Evolutionary conservation across 2,797 vertebrate genomes (phyloP).

Genomic region (Manis javanica): DNA sequence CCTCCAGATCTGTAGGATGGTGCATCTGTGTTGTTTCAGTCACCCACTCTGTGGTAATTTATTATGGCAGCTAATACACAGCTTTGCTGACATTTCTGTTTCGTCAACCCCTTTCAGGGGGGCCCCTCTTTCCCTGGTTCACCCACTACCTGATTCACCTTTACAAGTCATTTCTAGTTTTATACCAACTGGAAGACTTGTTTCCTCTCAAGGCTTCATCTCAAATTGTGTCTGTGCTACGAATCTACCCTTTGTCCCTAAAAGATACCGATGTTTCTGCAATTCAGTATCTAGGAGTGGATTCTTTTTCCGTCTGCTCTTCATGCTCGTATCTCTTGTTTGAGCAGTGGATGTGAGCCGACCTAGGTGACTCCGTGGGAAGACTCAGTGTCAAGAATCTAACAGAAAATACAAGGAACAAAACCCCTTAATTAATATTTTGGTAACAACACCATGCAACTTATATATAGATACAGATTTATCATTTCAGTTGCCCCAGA

Average conservation of each 20-base stretch:
- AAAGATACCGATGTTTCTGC: neutral
- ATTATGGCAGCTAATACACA: neutral
- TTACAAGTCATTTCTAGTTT: neutral
- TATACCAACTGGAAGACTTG: neutral
- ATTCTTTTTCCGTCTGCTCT: neutral
- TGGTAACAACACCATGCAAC: neutral
- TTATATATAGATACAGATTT: neutral
- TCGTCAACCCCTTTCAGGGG: neutral
- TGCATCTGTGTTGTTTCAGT: neutral
- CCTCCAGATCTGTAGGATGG: neutral
- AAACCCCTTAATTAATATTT: neutral
- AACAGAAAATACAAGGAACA: neutral
- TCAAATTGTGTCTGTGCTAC: neutral
- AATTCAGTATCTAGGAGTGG: neutral
- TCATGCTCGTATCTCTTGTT: neutral
- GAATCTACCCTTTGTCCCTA: neutral
- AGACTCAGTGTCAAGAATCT: neutral
- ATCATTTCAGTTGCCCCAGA: neutral
- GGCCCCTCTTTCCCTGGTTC: neutral
- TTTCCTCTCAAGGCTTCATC: neutral
- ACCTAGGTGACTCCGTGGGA: neutral
- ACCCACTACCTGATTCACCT: neutral
- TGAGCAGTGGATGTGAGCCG: neutral
- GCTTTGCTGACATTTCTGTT: neutral
- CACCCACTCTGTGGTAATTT: neutral